Evolutionary conservation across 2,797 vertebrate genomes (phyloP), one percentile per base, ranked within the genome.

Genomic region (Hippocampus kuda): DNA sequence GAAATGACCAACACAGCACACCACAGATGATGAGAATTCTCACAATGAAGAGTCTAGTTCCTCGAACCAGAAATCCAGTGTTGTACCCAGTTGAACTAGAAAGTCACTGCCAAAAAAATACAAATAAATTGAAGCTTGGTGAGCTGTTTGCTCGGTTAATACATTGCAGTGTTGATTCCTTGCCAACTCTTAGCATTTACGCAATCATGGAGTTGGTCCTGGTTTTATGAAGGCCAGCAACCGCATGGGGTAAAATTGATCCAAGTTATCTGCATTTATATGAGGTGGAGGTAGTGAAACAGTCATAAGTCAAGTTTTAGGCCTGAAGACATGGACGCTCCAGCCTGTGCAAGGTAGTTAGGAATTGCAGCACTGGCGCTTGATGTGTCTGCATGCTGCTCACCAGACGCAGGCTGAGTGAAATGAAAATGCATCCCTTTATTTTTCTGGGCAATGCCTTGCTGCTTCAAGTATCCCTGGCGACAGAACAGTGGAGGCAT

Each of bases 401-500:
- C 77, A 0, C 1, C 0, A 2, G 73, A 60, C 76, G 84, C 84
- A 51, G 88, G 73, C 34, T 87, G 83, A 0, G 90, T 80, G 3
- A 87, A 84, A 0, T 72, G 69, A 0, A 85, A 81, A 0, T 85
- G 88, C n/a, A 70, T 88, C 57, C 87, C 88, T 70, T 77, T 80
- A 65, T 77, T 59, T 2, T 73, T 89, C n/a, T 81, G 90, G 60
- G 85, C 0, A 0, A 97, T 84, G 1, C 95, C 95, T 71, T 89
- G 92, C 79, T 73, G 90, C 72, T 79, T 88, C 72, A 93, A 2
- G 62, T 99, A 99, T 4, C 93, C 94, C 53, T 94, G 92, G 78
- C 75, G 91, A 79, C 97, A 99, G 81, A 90, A 98, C 70, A 93
- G 89, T 1, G 97, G 97, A 34, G 93, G 89, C 82, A 86, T 93